Percentiles rank a stretch among this genome's conserved stretches.
Evolutionary conservation across 2,888 invertebrate species (phyloP).

Genomic region (Ommatoiulus sabulosus): DNA sequence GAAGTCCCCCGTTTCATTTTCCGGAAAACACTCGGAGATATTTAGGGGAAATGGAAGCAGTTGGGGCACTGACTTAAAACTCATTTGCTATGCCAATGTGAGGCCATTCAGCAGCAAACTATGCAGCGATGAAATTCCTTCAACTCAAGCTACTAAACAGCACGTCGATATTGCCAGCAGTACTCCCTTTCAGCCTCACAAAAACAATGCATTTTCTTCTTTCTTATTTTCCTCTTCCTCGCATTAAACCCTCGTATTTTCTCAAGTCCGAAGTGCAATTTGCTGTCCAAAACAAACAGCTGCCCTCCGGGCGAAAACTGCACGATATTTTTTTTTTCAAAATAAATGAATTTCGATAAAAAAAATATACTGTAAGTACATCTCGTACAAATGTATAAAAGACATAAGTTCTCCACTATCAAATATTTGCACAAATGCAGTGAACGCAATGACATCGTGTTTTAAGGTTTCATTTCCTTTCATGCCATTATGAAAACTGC

Average conservation of each 20-base stretch:
- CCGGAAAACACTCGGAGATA: neutral
- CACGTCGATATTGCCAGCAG: neutral
- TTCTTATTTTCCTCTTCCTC: neutral
- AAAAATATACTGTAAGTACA: neutral
- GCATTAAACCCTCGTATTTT: neutral
- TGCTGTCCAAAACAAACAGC: neutral
- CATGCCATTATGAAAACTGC: too few species aligned
- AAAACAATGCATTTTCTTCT: neutral
- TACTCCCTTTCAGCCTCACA: neutral
- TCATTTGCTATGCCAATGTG: neutral
- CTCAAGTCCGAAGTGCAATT: neutral
- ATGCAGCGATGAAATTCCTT: conserved; percentile 21
- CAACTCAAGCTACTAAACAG: neutral
- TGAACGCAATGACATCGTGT: too few species aligned
- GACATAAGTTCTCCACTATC: neutral
- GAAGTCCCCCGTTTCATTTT: conserved; percentile 1
- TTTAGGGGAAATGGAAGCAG: neutral
- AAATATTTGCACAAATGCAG: neutral
- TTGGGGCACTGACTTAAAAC: conserved; percentile 22
- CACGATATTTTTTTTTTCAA: neutral
- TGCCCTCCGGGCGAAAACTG: neutral
- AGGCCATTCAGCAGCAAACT: neutral
- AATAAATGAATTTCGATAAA: neutral
- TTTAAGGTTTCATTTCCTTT: too few species aligned
- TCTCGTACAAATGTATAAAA: neutral